Evolutionary conservation across 2,888 invertebrate genomes (phyloP), one percentile per base, ranked within the genome.

Genomic region (Uloborus plumipes): DNA sequence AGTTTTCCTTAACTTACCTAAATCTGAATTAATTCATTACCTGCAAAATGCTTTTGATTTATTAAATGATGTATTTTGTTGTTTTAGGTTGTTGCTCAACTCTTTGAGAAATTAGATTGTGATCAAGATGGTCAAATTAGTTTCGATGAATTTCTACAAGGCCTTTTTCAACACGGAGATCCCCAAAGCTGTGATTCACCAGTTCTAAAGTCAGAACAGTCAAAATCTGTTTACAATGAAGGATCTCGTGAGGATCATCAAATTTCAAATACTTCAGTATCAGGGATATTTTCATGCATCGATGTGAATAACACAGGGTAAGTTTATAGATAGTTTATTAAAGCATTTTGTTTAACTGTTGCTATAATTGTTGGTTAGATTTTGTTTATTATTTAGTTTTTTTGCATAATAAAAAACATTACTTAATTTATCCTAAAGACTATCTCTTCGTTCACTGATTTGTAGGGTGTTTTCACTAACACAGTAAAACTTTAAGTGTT

Each of bases 61-160:
- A 39, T 11, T 39, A 39, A 39, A 9, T 11, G 7, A 9, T 39
- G 3, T 39, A 39, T 39, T 6, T 55, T 22, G 26, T 14, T 26
- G 59, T 85, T 87, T 16, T 87, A 91, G 91, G 89, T 91, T 82
- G 88, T 91, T 20, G 88, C 92, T 85, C 92, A 93, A 87, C 90
- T 94, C 67, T 93, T 93, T 87, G 91, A 92, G 82, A 92, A 93
- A 87, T 89, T 93, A 64, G 92, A 92, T 86, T 89, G 91, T 66
- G 92, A 93, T 87, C 90, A 91, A 77, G 92, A 93, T 87, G 92
- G 92, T 26, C 90, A 90, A 85, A 92, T 93, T 79, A 92, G 91
- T 86, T 92, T 93, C 87, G 91, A 92, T 84, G 93, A 93, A 87
- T 92, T 94, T 86, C 88, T 93, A 47, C 90, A 91, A 79, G 89